phyloP scores from a whole-genome alignment of 2,113 vertebrate genomes.

The Istiophorus platypterus region DNA sequence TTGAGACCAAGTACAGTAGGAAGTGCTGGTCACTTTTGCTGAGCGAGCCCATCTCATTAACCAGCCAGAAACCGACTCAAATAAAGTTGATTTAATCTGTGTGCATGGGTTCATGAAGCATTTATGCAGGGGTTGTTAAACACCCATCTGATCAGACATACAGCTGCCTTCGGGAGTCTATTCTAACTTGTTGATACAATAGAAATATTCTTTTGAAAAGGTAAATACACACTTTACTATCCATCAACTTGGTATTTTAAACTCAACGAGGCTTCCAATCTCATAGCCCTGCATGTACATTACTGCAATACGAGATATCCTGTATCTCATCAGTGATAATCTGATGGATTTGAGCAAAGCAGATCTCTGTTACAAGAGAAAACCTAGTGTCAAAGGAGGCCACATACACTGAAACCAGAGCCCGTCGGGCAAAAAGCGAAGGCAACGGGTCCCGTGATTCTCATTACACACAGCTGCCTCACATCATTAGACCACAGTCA shows the following conservation, averaged over 20 bases:
- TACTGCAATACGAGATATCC: not conserved
- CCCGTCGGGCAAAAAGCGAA: not conserved
- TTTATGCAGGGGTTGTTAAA: too few relatives aligned
- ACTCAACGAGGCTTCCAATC: not conserved
- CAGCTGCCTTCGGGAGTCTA: not conserved
- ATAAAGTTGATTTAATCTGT: not conserved
- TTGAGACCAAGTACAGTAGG: not conserved
- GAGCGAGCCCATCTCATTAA: not conserved
- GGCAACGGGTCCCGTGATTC: conserved; percentile 44
- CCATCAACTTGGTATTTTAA: too few relatives aligned
- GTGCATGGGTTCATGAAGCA: not conserved
- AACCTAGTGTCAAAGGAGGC: too few relatives aligned
- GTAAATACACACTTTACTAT: too few relatives aligned
- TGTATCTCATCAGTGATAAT: not conserved
- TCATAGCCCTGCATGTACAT: not conserved
- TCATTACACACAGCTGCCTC: conserved; percentile 41
- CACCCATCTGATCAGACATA: too few relatives aligned
- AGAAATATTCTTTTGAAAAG: not conserved
- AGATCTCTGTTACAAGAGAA: not conserved
- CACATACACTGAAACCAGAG: not conserved
- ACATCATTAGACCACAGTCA: conserved; percentile 24
- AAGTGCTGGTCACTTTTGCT: not conserved
- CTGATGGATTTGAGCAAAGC: not conserved
- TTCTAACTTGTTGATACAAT: not conserved
- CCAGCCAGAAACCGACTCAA: not conserved